These are phyloP conservation scores for Sycobia sp. DNA, from an alignment of 1,140 invertebrate species.

Conservation along the genomic window DNA sequence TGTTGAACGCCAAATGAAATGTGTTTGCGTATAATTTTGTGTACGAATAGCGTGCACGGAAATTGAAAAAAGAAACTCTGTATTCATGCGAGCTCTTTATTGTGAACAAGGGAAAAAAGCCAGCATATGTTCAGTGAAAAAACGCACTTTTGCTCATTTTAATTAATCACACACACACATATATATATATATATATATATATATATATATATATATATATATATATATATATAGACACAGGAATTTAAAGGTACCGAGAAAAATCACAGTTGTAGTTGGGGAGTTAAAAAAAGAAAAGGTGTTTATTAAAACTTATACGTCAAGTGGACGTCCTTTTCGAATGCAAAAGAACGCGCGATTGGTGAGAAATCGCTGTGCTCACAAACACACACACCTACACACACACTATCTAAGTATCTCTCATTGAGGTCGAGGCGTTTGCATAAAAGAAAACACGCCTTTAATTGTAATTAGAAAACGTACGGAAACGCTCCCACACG, in stretches of 20 bases:
- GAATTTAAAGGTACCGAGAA: too few species aligned
- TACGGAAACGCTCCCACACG: conserved; percentile 11
- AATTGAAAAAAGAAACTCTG: conserved; percentile 7
- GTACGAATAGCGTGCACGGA: conserved; percentile 38
- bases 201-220: too few species aligned
- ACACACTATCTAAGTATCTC: too few species aligned
- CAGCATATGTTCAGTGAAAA: background rate
- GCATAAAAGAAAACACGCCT: too few species aligned
- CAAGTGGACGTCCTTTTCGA: too few species aligned
- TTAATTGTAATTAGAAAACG: background rate
- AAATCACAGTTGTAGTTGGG: too few species aligned
- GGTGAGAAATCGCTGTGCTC: conserved; percentile 14
- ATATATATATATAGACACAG: too few species aligned
- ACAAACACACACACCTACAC: too few species aligned
- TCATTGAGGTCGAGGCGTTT: background rate
- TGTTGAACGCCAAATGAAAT: conserved; percentile 44
- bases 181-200: too few species aligned
- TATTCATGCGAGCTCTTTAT: conserved; percentile 6
- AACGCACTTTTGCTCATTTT: background rate
- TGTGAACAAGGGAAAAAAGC: background rate
- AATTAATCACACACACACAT: conserved; percentile 4
- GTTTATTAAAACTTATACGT: too few species aligned
- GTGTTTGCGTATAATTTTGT: conserved; percentile 38
- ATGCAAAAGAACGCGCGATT: too few species aligned
- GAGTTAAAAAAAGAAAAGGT: too few species aligned